Percentiles rank a stretch among this genome's conserved stretches.
These are phyloP conservation scores for Agonum fuliginosum DNA, from an alignment of 2,888 invertebrate species.

Conservation along the genomic window DNA sequence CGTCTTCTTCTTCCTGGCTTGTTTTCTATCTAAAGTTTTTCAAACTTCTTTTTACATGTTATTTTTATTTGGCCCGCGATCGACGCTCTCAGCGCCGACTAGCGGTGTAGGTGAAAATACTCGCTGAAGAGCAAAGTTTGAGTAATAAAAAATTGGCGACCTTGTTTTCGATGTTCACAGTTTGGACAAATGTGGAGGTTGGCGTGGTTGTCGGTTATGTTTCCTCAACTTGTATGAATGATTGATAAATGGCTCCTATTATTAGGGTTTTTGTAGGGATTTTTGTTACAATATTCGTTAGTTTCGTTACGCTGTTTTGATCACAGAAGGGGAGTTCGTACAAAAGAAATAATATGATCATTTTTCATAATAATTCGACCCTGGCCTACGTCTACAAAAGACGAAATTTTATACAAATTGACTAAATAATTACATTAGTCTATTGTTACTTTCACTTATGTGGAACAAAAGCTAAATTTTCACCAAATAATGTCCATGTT, in stretches of 20 bases:
- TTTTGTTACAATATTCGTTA: neutral
- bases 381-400: neutral
- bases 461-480: too few relatives aligned
- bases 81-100: constrained; percentile 21
- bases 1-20: constrained; percentile 8
- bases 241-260: constrained; percentile 47
- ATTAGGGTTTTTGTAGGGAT: constrained; percentile 13
- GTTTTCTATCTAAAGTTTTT: constrained; percentile 49
- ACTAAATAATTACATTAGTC: too few relatives aligned
- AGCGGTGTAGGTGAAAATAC: constrained; percentile 23
- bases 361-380: constrained; percentile 19
- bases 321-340: neutral
- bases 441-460: too few relatives aligned
- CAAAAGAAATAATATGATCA: neutral
- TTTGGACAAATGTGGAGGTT: constrained; percentile 35
- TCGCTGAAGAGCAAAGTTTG: constrained; percentile 48
- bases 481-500: too few relatives aligned
- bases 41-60: constrained; percentile 46
- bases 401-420: neutral
- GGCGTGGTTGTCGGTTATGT: neutral
- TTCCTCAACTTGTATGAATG: constrained; percentile 36
- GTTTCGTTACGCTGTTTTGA: constrained; percentile 3
- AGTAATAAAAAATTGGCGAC: constrained; percentile 41
- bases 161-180: constrained; percentile 40
- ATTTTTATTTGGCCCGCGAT: constrained; percentile 35